Evolutionary conservation across 2,797 vertebrate species (phyloP).

Genomic region (Ctenosaura bakeri): DNA sequence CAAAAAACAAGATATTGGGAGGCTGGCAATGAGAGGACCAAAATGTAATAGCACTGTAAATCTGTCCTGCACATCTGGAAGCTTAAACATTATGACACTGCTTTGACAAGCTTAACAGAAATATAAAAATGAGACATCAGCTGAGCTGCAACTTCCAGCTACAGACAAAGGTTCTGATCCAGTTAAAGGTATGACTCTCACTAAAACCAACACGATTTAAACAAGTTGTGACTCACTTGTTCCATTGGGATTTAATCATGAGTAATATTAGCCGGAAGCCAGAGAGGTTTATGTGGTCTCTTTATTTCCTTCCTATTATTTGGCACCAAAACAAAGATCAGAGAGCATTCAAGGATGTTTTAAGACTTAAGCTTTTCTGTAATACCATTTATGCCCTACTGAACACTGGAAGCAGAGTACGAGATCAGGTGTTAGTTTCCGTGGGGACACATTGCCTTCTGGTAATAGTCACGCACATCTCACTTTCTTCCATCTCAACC

Average conservation of each 20-base stretch:
- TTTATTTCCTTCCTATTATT: neutral
- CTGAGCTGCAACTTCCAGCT: neutral
- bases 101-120: neutral
- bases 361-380: neutral
- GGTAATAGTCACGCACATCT: neutral
- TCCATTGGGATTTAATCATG: neutral
- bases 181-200: neutral
- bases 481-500: neutral
- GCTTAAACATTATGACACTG: neutral
- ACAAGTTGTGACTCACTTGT: neutral
- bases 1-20: neutral
- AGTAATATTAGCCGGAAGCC: neutral
- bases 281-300: neutral
- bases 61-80: neutral
- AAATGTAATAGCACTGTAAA: neutral
- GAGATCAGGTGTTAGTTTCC: neutral
- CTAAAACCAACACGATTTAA: conserved; percentile 7
- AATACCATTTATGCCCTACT: neutral
- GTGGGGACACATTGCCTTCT: neutral
- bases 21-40: too few species aligned
- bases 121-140: neutral
- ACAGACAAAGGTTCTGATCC: neutral
- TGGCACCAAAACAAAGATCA: neutral
- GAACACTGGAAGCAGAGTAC: too few species aligned
- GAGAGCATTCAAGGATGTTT: neutral